These are phyloP conservation scores for Diarsia brunnea DNA, from an alignment of 2,888 invertebrate species.

Conservation along the genomic window DNA sequence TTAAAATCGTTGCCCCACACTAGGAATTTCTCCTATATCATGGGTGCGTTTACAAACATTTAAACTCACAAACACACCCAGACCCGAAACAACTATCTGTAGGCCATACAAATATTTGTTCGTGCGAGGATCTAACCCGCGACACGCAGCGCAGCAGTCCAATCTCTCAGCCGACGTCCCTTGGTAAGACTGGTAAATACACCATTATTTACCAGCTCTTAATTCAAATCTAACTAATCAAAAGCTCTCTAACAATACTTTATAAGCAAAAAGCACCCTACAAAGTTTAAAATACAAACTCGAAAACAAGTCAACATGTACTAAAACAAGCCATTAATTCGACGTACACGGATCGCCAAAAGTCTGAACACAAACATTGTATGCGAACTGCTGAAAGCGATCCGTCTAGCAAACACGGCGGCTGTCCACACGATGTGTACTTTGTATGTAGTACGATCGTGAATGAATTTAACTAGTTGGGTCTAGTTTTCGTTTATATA, in stretches of 20 bases:
- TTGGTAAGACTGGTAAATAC: no score
- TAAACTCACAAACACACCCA: no score
- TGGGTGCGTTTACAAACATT: no score
- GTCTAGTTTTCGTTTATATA: not conserved
- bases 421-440: not conserved
- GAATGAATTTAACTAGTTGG: conserved; percentile 16
- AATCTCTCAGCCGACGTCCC: no score
- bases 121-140: no score
- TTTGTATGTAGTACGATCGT: not conserved
- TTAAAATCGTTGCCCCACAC: no score
- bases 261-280: not conserved
- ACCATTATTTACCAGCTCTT: no score
- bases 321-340: conserved; percentile 21
- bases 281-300: conserved; percentile 16
- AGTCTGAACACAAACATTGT: conserved; percentile 24
- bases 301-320: not conserved
- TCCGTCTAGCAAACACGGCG: conserved; percentile 14
- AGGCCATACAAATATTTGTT: no score
- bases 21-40: no score
- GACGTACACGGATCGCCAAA: not conserved
- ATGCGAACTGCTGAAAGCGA: conserved; percentile 26
- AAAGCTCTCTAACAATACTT: not conserved
- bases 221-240: not conserved
- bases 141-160: no score
- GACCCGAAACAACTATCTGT: no score